Evolutionary conservation across 2,888 invertebrate species (phyloP).

Genomic region (Pammene aurita): DNA sequence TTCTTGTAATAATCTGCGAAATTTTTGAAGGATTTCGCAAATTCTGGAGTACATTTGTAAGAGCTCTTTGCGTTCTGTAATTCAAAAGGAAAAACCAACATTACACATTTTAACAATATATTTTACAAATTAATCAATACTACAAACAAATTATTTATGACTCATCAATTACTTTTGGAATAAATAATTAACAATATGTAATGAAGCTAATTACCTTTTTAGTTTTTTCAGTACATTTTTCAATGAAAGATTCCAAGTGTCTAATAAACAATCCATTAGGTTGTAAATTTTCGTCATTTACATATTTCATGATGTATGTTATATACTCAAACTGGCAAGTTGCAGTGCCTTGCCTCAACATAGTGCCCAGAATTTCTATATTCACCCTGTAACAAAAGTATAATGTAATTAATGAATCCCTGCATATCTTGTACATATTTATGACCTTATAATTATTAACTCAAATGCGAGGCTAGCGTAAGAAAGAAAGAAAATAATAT

Average conservation of each 20-base stretch:
- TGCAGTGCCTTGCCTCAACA: constrained; percentile 86
- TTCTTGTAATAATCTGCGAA: constrained; percentile 61
- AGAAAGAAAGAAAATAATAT: no score
- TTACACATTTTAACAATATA: no score
- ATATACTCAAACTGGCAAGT: constrained; percentile 86
- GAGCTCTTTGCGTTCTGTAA: constrained; percentile 66
- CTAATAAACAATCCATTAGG: constrained; percentile 85
- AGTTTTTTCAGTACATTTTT: constrained; percentile 78
- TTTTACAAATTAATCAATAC: no score
- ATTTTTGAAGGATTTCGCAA: constrained; percentile 66
- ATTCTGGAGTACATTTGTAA: constrained; percentile 56
- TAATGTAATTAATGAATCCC: no score
- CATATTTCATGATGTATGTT: constrained; percentile 86
- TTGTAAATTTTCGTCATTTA: constrained; percentile 83
- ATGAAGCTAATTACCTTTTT: constrained; percentile 63
- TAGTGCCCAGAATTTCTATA: constrained; percentile 88
- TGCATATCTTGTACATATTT: no score
- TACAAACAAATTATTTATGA: no score
- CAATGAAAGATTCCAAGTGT: constrained; percentile 85
- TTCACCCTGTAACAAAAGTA: constrained; percentile 84
- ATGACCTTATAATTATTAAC: no score
- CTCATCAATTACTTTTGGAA: no score
- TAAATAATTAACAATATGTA: no score
- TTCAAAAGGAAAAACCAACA: constrained; percentile 35
- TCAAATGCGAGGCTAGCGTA: no score